Evolutionary conservation across 1,140 invertebrate genomes (phyloP), one percentile per base, ranked within the genome.

Genomic region (Hermatobates lingyangjiaoensis): DNA sequence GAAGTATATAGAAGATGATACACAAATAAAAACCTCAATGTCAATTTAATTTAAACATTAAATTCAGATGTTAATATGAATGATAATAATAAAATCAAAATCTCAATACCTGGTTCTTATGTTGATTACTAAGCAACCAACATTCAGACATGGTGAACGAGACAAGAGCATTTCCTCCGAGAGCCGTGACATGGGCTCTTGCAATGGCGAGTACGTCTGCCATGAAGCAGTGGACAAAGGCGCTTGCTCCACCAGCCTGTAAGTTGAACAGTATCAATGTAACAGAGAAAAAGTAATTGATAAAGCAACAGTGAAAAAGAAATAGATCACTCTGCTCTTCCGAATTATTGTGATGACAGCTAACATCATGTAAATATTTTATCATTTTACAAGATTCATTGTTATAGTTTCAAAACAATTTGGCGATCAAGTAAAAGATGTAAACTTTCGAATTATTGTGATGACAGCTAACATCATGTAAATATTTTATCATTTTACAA

Each of bases 61-160:
- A 25, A 44, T 24, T 47, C 7, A 46, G 25, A n/a, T 45, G 56
- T 50, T 50, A 18, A 39, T 12, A 25, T 21, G 10, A 26, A 27
- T 5, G 28, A 18, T 14, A 15, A 14, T 40, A 23, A 34, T 2
- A 24, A 30, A 60, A 53, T 64, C n/a, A n/a, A n/a, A n/a, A n/a
- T n/a, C n/a, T n/a, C n/a, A n/a, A n/a, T 66, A 93, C 90, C 76
- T 96, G 91, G 72, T 95, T 95, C 70, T 95, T 95, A 64, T 95
- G 89, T 53, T 87, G 80, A 67, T 88, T 94, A 67, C 91, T 84
- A 49, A 87, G 74, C 20, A 97, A 69, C 55, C 91, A 79, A 58
- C 87, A 82, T 66, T 95, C 86, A 2, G 80, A 87, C 76, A 95
- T 83, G 62, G 89, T 90, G 67, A 90, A 94, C 0, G 89, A 82